Evolutionary conservation across 2,888 invertebrate genomes (phyloP).

Genomic region (Cremastinae sp.): DNA sequence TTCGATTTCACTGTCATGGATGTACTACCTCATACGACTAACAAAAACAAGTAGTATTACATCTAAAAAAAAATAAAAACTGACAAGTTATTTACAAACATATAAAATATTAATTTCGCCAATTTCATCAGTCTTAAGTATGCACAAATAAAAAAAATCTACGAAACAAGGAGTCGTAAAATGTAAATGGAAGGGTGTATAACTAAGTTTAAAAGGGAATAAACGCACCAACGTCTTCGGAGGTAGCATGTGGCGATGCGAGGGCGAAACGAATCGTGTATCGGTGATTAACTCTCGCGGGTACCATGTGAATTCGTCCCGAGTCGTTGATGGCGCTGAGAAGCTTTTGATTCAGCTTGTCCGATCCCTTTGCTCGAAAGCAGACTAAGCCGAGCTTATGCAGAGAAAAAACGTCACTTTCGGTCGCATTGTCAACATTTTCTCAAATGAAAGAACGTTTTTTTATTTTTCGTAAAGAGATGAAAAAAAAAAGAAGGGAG

Average conservation of each 20-base stretch:
- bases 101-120: no score
- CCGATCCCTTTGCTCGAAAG: slow-evolving; percentile 91
- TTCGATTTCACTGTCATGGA: no score
- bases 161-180: no score
- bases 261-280: slow-evolving; percentile 97
- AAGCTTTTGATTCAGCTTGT: slow-evolving; percentile 94
- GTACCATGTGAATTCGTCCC: slow-evolving; percentile 98
- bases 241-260: slow-evolving; percentile 93
- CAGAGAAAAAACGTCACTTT: slow-evolving; percentile 48
- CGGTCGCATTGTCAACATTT: background rate
- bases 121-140: no score
- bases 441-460: no score
- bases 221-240: slow-evolving; percentile 89
- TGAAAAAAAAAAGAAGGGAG: background rate
- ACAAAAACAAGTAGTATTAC: no score
- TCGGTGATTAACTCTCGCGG: slow-evolving; percentile 93
- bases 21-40: no score
- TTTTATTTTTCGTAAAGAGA: background rate
- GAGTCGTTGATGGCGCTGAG: slow-evolving; percentile 96
- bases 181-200: no score
- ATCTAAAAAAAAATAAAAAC: no score
- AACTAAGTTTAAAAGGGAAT: no score
- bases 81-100: no score
- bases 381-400: slow-evolving; percentile 94
- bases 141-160: no score